Base-by-base conservation (phyloP, 2,113 vertebrate genomes). In the Microtus oregoni region DNA sequence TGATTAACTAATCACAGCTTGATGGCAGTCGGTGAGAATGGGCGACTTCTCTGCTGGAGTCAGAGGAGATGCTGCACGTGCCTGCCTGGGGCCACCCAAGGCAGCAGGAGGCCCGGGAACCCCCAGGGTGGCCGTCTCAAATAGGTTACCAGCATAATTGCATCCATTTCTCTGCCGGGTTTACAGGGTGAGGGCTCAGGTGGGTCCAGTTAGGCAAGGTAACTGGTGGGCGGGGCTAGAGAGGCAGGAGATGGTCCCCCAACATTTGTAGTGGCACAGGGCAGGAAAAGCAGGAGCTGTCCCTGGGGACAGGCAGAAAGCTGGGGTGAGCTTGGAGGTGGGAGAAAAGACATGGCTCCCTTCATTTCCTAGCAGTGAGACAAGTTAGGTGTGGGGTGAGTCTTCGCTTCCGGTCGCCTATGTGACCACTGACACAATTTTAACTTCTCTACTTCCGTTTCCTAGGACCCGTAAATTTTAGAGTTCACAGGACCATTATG, bases 1-100 rank as follows among this genome's bases (percentile, higher is more conserved):
- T 98, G 98, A 98, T 98, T 98, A 98, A 98, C 98, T 98, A 98
- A 98, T 99, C 98, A 98, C 98, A 98, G 98, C 98, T 1, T 98
- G 98, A 97, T 94, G 97, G 98, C 98, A 94, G 98, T 97, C 96
- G 35, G 98, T 15, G 95, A 96, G 91, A 97, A 97, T 91, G 97
- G 61, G 98, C 81, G 97, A 98, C 98, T 98, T 98, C 98, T 98
- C 98, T 96, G 97, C 97, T 98, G 98, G 97, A 98, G 98, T 98
- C 96, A 93, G 89, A 92, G 90, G 95, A 98, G 98, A 97, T 97
- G 97, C 92, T 98, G 97, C 96, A 95, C 94, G 97, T 94, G 96
- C 97, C 98, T 98, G 98, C 98, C 98, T 98, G 95, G 89, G 97
- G 98, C 98, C 91, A 97, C 92, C 95, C 11, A 91, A 26, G 96